Percentiles rank a stretch among this genome's conserved stretches.
Conservation (phyloP, 1,140 invertebrate species). For the Paramacrobiotus metropolitanus region DNA sequence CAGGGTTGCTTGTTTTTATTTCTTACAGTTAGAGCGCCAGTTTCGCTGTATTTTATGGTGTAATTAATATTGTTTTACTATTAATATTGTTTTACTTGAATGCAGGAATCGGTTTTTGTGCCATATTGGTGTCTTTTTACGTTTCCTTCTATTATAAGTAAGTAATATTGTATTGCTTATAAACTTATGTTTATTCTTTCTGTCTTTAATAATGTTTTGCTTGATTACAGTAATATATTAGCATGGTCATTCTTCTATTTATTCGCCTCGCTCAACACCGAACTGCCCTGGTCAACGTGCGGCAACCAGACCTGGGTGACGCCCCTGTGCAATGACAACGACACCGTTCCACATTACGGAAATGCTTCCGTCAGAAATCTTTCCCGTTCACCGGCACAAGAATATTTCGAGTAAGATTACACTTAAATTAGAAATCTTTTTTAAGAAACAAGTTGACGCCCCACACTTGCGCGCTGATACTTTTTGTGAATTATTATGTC, state of each 20-base stretch:
- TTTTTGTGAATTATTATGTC: too few species aligned
- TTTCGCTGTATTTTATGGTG: too few species aligned
- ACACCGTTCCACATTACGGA: conserved; percentile 13
- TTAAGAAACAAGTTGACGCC: too few species aligned
- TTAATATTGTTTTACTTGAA: too few species aligned
- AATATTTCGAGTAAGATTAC: conserved; percentile 10
- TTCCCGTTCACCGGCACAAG: conserved; percentile 1
- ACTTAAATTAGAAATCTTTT: too few species aligned
- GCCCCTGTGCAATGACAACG: conserved; percentile 27
- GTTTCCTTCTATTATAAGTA: conserved; percentile 15
- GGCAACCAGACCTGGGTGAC: conserved; percentile 40
- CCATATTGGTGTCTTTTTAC: conserved; percentile 31
- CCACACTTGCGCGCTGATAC: too few species aligned
- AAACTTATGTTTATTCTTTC: too few species aligned
- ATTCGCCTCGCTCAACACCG: conserved; percentile 40
- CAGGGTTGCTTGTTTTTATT: too few species aligned
- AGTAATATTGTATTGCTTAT: not conserved
- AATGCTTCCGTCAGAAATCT: conserved; percentile 19
- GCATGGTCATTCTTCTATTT: conserved; percentile 62
- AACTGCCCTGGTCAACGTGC: conserved; percentile 51
- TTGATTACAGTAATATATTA: conserved; percentile 51
- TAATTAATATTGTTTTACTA: too few species aligned
- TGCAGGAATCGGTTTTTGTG: conserved; percentile 32
- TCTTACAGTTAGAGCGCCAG: too few species aligned
- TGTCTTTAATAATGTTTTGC: too few species aligned